Percentiles rank a stretch among this genome's conserved stretches.
phyloP scores from a whole-genome alignment of 2,888 invertebrate genomes.

The Xanthia togata region DNA sequence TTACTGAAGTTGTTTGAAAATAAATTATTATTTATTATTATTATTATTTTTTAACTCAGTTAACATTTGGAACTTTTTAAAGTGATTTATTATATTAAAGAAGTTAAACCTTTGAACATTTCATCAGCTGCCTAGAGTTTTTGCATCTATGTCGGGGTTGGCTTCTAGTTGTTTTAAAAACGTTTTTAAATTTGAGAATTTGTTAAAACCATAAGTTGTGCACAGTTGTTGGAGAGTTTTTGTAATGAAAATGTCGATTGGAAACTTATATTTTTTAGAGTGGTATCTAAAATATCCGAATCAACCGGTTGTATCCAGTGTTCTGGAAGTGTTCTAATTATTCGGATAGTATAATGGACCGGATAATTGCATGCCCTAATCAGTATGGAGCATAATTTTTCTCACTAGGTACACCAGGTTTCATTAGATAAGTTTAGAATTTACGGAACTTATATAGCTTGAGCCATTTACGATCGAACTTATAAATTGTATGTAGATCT shows the following conservation, averaged over 20 bases:
- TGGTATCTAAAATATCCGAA: neutral
- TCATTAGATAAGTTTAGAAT: neutral
- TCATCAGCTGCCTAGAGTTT: neutral
- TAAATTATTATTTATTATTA: no score
- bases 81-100: neutral
- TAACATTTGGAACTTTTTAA: neutral
- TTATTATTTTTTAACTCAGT: no score
- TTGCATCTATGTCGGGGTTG: no score
- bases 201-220: neutral
- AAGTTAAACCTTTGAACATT: neutral
- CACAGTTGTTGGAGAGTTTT: neutral
- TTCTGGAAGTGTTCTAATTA: neutral
- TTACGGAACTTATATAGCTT: neutral
- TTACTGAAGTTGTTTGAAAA: no score
- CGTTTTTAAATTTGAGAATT: neutral
- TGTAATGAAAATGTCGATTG: neutral
- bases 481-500: conserved; percentile 39
- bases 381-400: no score
- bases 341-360: neutral
- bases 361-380: neutral
- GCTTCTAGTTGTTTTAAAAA: no score
- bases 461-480: neutral
- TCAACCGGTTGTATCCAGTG: neutral
- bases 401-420: no score
- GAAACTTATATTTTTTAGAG: neutral